A percentile compares a stretch with the other conserved stretches of the same genome.
Conservation (phyloP, 2,888 invertebrate genomes). For the Achlya flavicornis region DNA sequence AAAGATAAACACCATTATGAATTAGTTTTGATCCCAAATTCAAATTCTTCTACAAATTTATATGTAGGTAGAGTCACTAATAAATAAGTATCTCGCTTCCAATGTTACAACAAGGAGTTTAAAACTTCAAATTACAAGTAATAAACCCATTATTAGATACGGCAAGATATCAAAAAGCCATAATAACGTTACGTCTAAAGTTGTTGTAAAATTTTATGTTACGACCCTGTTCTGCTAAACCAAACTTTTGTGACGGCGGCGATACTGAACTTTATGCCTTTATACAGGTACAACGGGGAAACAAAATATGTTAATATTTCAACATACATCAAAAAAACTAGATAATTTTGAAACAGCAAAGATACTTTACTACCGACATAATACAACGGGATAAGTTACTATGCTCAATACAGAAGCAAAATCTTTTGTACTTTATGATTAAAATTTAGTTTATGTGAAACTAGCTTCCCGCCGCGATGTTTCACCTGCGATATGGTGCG, state of each 20-base stretch:
- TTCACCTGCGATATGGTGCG: too few relatives aligned
- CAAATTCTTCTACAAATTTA: neutral
- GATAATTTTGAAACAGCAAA: conserved; percentile 9
- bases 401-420: neutral
- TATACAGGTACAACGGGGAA: conserved; percentile 37
- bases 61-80: neutral
- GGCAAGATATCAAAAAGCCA: conserved; percentile 76
- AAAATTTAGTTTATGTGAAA: too few relatives aligned
- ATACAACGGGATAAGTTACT: neutral
- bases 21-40: neutral
- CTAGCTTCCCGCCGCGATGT: too few relatives aligned
- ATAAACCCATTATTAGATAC: conserved; percentile 73
- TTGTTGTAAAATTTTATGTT: conserved; percentile 80
- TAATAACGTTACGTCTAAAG: conserved; percentile 73
- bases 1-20: too few relatives aligned
- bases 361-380: neutral
- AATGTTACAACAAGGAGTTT: conserved; percentile 31
- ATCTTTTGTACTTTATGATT: neutral
- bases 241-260: conserved; percentile 67
- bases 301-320: conserved; percentile 25
- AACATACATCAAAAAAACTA: conserved; percentile 14
- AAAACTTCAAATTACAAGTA: conserved; percentile 66
- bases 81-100: neutral
- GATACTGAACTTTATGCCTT: conserved; percentile 62
- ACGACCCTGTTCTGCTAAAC: conserved; percentile 70